Percentiles rank a stretch among this genome's conserved stretches.
Evolutionary conservation across 1,140 invertebrate genomes (phyloP).

Genomic region (Danaus melanippus): DNA sequence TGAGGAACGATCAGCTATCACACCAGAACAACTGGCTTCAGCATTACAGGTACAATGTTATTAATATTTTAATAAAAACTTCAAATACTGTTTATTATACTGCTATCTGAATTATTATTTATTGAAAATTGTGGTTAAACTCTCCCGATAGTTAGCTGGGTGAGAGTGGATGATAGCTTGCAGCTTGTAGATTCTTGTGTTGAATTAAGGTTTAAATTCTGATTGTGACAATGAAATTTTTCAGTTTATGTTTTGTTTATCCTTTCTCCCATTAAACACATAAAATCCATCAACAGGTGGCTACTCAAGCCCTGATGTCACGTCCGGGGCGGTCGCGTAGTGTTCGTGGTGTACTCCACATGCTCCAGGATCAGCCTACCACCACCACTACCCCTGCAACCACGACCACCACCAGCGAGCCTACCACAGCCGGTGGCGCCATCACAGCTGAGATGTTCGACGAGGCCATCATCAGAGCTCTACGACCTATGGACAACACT

Average conservation of each 20-base stretch:
- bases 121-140: too few species aligned
- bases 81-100: neutral
- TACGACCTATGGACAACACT: slow-evolving; percentile 51
- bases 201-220: too few species aligned
- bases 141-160: too few species aligned
- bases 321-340: too few species aligned
- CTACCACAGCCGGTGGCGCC: slow-evolving; percentile 11
- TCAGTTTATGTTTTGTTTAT: too few species aligned
- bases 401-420: slow-evolving; percentile 9
- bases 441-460: slow-evolving; percentile 67
- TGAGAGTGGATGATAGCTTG: too few species aligned
- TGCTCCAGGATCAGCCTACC: neutral
- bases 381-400: neutral
- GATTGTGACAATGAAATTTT: too few species aligned
- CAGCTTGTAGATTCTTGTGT: too few species aligned
- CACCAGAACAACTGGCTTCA: slow-evolving; percentile 54
- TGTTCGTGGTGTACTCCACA: too few species aligned
- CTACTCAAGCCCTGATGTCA: slow-evolving; percentile 42
- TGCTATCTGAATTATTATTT: too few species aligned
- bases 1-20: slow-evolving; percentile 44
- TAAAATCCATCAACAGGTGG: slow-evolving; percentile 28
- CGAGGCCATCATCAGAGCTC: slow-evolving; percentile 57
- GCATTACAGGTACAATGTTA: slow-evolving; percentile 43
- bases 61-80: slow-evolving; percentile 1
- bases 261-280: too few species aligned